Conservation (phyloP, 1,140 invertebrate species). For the Brevipalpus yothersi region DNA sequence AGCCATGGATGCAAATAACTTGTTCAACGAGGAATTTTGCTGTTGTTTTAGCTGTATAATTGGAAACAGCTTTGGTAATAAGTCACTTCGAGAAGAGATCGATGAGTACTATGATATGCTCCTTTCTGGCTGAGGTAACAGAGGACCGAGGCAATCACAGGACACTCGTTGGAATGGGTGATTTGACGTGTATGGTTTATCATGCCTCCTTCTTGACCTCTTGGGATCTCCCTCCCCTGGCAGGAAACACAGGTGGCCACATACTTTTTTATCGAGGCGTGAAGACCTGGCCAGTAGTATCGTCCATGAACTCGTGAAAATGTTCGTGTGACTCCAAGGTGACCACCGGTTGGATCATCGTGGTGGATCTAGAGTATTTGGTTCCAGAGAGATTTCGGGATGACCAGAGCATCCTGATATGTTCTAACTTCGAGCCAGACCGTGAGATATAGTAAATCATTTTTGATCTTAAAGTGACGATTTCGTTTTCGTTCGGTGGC, state of each 20-base stretch:
- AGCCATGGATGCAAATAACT: background rate
- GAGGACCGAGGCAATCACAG: background rate
- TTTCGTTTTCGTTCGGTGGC: no score
- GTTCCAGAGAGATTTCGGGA: background rate
- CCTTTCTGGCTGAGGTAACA: background rate
- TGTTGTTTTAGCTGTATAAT: background rate
- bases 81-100: background rate
- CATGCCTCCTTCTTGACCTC: background rate
- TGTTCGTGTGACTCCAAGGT: background rate
- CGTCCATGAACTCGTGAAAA: background rate
- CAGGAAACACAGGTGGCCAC: background rate
- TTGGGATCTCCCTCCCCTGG: background rate
- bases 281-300: background rate
- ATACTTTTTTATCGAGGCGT: background rate
- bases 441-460: background rate
- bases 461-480: background rate
- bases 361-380: background rate
- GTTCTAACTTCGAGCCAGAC: background rate
- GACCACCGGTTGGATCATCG: background rate
- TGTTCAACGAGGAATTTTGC: background rate
- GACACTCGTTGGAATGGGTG: background rate
- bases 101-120: background rate
- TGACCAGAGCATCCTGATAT: background rate
- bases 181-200: background rate
- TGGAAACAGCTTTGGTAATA: background rate